Conservation (phyloP, 2,888 invertebrate species). For the Cerastis leucographa region DNA sequence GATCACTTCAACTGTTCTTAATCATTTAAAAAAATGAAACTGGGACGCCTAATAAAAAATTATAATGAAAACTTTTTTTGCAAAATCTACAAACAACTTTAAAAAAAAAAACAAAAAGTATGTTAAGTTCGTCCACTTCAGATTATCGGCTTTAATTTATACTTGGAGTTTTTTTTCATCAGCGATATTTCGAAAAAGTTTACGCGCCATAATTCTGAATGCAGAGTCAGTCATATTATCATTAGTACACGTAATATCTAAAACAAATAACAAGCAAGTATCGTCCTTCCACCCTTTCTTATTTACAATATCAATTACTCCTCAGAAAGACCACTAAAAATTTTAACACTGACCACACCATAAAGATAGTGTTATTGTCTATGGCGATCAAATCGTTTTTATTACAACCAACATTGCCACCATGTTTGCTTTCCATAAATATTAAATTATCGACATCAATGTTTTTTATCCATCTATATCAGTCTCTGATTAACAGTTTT, state of each 20-base stretch:
- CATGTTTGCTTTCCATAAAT: conserved; percentile 59
- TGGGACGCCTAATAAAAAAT: too few relatives aligned
- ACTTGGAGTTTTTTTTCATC: background rate
- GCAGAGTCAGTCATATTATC: background rate
- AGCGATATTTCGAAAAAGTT: background rate
- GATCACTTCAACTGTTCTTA: background rate
- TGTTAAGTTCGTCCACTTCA: background rate
- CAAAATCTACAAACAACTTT: background rate
- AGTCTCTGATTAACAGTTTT: conserved; percentile 32
- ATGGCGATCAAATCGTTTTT: conserved; percentile 53
- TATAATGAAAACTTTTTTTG: background rate
- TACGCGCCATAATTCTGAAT: background rate
- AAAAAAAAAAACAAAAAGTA: background rate
- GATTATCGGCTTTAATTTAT: background rate
- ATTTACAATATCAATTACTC: conserved; percentile 37
- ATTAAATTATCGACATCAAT: conserved; percentile 45
- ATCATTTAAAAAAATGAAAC: too few relatives aligned
- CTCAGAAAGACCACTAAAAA: conserved; percentile 19
- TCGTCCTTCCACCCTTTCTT: background rate
- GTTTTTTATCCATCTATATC: conserved; percentile 45
- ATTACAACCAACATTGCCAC: conserved; percentile 47
- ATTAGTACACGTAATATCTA: background rate
- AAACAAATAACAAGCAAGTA: background rate
- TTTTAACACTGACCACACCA: conserved; percentile 35
- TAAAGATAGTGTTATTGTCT: conserved; percentile 53